Base-by-base conservation (phyloP, 2,797 vertebrate genomes). In the Gymnocypris eckloni region DNA sequence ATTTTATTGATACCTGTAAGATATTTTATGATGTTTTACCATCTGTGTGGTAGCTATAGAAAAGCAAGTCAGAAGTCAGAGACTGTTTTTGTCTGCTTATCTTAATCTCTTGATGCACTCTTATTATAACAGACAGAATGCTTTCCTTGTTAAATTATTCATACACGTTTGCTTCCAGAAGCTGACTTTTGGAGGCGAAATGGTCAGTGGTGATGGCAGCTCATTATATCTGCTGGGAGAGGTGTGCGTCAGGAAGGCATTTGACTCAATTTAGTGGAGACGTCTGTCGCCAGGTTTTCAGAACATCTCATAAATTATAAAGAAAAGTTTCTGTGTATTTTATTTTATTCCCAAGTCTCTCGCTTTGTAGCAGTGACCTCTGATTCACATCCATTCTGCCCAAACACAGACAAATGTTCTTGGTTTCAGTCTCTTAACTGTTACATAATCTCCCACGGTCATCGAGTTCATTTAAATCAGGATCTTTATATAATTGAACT, bases 71-170 rank as follows among this genome's bases (percentile, higher is more conserved):
- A 2, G 71, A 48, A 73, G 71, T 28, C 15, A 50, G 71, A 11
- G 37, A 33, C 48, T 76, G 33, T 56, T 61, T 59, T 39, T 79
- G 45, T 28, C 15, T n/a, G 39, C 67, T 39, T 86, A 22, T 75
- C 67, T 85, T 83, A n/a, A 43, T 59, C 25, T 67, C 56, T 82
- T 69, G 59, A 82, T 83, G 80, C 52, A 6, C n/a, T 28, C 88
- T 89, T 67, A 79, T 83, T 85, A 72, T 73, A 89, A 84, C 81
- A 85, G 75, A 86, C 52, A 85, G 77, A 87, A 81, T 54, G 48
- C 87, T 86, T 48, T 71, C 77, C 45, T 77, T 70, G 78, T 79
- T 89, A 86, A 90, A 87, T 87, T 88, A 91, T 89, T 90, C 84
- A 86, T 88, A 22, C 43, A 56, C 41, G n/a, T 86, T 82, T 56